Conservation (phyloP, 1,140 invertebrate genomes). For the Bactericera cockerelli region DNA sequence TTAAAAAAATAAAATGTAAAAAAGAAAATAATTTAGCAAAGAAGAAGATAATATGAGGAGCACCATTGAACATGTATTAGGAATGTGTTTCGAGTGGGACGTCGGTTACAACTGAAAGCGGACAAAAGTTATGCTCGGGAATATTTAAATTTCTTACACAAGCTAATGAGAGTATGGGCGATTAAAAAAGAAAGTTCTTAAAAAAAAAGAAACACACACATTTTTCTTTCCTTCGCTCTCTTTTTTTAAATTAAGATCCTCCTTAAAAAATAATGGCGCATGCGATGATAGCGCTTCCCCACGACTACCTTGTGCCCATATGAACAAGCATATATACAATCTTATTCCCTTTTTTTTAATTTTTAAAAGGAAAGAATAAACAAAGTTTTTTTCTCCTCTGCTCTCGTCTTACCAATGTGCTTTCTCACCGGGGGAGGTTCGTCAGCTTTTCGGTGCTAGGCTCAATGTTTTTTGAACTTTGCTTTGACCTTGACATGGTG, state of each 20-base stretch:
- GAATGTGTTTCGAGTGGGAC: neutral
- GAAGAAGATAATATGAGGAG: neutral
- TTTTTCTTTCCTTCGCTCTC: slow-evolving; percentile 5
- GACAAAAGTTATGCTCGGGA: neutral
- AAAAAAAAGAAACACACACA: slow-evolving; percentile 8
- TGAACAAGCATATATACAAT: slow-evolving; percentile 1
- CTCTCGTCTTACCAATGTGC: neutral
- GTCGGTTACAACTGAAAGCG: neutral
- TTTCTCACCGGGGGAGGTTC: no score
- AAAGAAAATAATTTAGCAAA: neutral
- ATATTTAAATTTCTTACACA: slow-evolving; percentile 2
- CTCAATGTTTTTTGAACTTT: neutral
- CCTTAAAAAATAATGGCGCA: slow-evolving; percentile 5
- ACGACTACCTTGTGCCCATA: slow-evolving; percentile 3
- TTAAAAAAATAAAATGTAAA: neutral
- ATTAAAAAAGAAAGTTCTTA: slow-evolving; percentile 5
- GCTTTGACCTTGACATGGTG: neutral
- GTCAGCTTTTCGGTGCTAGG: neutral
- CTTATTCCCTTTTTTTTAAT: slow-evolving; percentile 1
- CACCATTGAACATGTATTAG: neutral
- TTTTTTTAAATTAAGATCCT: slow-evolving; percentile 5
- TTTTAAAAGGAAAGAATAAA: slow-evolving; percentile 8
- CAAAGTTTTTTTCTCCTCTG: neutral
- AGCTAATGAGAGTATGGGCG: slow-evolving; percentile 1
- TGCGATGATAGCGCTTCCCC: slow-evolving; percentile 1